Evolutionary conservation across 2,888 invertebrate species (phyloP), one percentile per base, ranked within the genome.

Genomic region (Ellobium chinense): DNA sequence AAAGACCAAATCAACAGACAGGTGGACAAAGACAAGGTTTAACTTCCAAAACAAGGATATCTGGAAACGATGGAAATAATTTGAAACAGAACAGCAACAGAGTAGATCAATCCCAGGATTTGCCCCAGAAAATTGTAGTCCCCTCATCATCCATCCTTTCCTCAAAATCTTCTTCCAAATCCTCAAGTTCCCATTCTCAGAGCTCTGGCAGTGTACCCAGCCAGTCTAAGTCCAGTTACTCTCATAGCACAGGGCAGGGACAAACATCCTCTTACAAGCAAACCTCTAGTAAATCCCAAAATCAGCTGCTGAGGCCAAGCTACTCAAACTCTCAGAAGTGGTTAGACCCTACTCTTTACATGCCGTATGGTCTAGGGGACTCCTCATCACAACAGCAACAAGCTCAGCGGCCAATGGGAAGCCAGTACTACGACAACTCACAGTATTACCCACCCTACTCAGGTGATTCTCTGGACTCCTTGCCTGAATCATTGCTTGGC

Each of bases 311-410:
- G 5, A 9, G 36, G 2, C 68, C 75, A 39, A 58, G 29, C n/a
- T 66, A 77, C 21, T 65, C 60, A n/a, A 78, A 60, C 21, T 63
- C 78, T 7, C 78, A 72, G 54, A 70, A 72, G 29, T 78, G 78
- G 78, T 12, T 65, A n/a, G 72, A 72, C 21, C 70, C 70, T 4
- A 46, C n/a, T 70, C 56, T 65, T 14, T 78, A 78, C 65, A 2
- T 65, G 18, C 65, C 78, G 4, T 78, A 78, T 29, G 63, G 31
- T 18, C 27, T 65, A 1, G 54, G 54, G 60, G 77, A 77, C 4
- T 60, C 77, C 1, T 24, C 62, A 36, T 29, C 56, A 9, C 72
- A 70, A 21, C 65, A 75, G 36, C 58, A 60, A 27, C 60, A 58
- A 27, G 46, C 31, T 18, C 74, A 74, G 46, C 37, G 29, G 24